Base-by-base conservation (phyloP, 2,888 invertebrate species). In the Xylota sylvarum region DNA sequence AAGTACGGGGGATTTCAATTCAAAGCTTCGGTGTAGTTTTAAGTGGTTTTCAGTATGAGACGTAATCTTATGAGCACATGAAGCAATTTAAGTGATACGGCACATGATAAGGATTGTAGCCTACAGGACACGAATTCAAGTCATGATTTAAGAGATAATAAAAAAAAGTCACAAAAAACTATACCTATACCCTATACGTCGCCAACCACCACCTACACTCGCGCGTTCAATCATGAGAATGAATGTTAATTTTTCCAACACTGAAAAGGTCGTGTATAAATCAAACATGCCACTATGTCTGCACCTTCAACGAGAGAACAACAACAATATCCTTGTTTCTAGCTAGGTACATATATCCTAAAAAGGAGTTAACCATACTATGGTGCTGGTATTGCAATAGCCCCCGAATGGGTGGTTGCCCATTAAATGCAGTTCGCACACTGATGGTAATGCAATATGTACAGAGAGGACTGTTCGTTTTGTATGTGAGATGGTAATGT, bases 331-430 rank as follows among this genome's bases (percentile, higher is more conserved):
- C 55, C 43, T 48, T 65, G 56, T 50, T 64, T 64, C 56, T 73
- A 46, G 46, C 12, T 46, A 56, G 17, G 56, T 55, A 35, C 65
- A 79, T 65, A 35, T 73, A 79, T 65, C 58, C 58, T 32, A 52
- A 67, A 80, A 60, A 67, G 74, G 80, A 80, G 74, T 58, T 79
- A 79, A 73, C 64, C 50, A 50, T 60, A 14, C 58, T 60, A 50
- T 27, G 23, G 2, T 23, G 23, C 10, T 23, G 23, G 50, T 50
- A 27, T 17, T 43, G 4, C 37, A 40, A 19, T 37, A 12, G 60
- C 37, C 37, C 10, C 23, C 60, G 12, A 56, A 56, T n/a, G 32
- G 58, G 35, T 52, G 58, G 35, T 52, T 70, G 70, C 70, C 70
- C 46, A 70, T 70, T 70, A 70, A 70, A 70, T 56, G 55, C 70